These are phyloP conservation scores for Sisyra nigra DNA, from an alignment of 2,888 invertebrate genomes.

Conservation along the genomic window DNA sequence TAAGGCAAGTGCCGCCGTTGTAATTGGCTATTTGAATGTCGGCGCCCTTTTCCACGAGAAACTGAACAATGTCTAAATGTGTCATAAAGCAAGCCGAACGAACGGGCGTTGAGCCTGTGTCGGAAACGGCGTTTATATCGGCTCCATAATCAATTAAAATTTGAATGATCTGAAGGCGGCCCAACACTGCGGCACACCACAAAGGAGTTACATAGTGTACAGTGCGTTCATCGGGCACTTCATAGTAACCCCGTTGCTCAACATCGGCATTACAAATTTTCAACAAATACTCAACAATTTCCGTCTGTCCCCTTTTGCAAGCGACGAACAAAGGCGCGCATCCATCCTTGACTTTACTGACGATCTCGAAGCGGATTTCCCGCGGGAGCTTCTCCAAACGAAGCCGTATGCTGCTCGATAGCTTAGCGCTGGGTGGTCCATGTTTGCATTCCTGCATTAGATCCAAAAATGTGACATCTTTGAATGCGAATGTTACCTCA, in stretches of 20 bases:
- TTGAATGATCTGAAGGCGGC: constrained; percentile 59
- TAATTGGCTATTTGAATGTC: constrained; percentile 72
- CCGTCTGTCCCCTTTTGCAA: constrained; percentile 61
- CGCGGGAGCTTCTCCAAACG: constrained; percentile 40
- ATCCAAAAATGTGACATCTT: constrained; percentile 39
- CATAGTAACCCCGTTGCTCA: constrained; percentile 73
- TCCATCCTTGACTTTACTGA: constrained; percentile 50
- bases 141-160: constrained; percentile 66
- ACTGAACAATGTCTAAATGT: constrained; percentile 62
- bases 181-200: constrained; percentile 86
- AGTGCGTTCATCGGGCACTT: constrained; percentile 67
- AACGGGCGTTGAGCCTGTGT: constrained; percentile 78
- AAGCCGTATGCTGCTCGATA: constrained; percentile 35
- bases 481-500: constrained; percentile 12
- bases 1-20: constrained; percentile 85
- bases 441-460: constrained; percentile 48
- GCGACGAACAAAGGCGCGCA: constrained; percentile 72
- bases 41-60: constrained; percentile 63
- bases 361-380: constrained; percentile 47
- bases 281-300: constrained; percentile 74
- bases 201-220: constrained; percentile 74
- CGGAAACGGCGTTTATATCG: constrained; percentile 71
- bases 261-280: constrained; percentile 67
- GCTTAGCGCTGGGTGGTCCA: constrained; percentile 49
- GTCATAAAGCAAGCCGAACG: constrained; percentile 90